phyloP scores from a whole-genome alignment of 2,797 vertebrate species.

The Aplochiton taeniatus region DNA sequence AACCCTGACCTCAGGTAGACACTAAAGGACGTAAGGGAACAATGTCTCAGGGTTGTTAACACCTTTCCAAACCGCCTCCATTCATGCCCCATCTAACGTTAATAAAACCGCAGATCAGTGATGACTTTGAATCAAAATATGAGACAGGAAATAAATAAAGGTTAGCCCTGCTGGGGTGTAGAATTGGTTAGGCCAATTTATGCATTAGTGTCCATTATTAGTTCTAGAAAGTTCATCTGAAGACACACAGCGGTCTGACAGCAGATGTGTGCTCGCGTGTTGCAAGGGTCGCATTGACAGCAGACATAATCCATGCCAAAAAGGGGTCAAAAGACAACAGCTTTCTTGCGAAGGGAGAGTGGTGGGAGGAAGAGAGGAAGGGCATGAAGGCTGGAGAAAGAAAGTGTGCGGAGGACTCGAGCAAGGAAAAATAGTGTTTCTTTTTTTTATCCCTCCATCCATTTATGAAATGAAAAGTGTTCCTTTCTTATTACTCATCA shows the following conservation, averaged over 20 bases:
- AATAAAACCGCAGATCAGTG: conserved; percentile 37
- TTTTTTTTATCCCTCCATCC: no score
- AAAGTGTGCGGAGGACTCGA: no score
- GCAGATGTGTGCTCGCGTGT: conserved; percentile 6
- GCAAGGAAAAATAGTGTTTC: no score
- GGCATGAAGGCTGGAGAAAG: neutral
- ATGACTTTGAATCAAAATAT: conserved; percentile 29
- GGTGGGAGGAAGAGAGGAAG: neutral
- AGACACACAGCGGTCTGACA: neutral
- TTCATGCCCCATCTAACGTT: conserved; percentile 43
- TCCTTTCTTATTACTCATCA: no score
- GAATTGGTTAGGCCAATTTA: neutral
- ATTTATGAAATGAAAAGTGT: no score
- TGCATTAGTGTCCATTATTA: conserved; percentile 12
- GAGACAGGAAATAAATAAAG: conserved; percentile 36
- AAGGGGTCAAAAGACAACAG: conserved; percentile 1
- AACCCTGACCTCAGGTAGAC: no score
- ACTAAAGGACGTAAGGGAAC: no score
- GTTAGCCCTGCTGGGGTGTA: conserved; percentile 1
- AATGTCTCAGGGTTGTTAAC: no score
- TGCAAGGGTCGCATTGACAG: neutral
- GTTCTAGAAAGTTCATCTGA: conserved; percentile 7
- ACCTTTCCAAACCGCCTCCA: conserved; percentile 9
- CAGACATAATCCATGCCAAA: neutral
- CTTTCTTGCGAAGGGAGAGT: neutral